Base-by-base conservation (phyloP, 2,113 vertebrate genomes). In the Telmatochromis brachygnathus region DNA sequence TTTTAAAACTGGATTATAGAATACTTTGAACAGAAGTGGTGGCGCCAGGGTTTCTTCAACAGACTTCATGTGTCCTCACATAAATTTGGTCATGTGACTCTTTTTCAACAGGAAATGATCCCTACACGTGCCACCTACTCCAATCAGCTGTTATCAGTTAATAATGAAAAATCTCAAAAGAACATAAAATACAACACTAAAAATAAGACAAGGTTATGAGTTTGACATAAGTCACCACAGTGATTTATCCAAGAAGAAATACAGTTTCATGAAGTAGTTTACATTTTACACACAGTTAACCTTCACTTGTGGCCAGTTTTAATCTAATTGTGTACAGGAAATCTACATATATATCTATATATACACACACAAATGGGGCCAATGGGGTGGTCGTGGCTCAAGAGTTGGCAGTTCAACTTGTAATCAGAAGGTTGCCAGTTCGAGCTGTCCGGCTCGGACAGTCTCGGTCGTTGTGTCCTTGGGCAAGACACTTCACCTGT, bases 371-470 rank as follows among this genome's bases (percentile, higher is more conserved):
- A 58, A 17, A 58, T 58, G 1, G 54, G 54, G 54, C 12, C 54
- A 55, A 26, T 14, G 21, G 21, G 54, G 12, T 55, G 54, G 54
- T 55, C 11, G 0, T 23, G 21, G 53, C 11, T 55, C 53, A 23
- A 55, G 53, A 55, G 53, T 13, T 55, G 53, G 6, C 21, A 55
- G 53, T 55, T 55, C 53, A 1, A 1, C 21, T 23, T 23, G 4
- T 55, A 55, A 55, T 55, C n/a, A 55, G 53, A 55, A 55, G 21
- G 21, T 55, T 55, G 6, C 53, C 53, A 5, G 21, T 26, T 55
- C 2, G 11, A 26, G 53, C 53, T 4, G 26, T 4, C 19, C 6
- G 2, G 1, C 53, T 55, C 0, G 1, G 54, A 55, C 11, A 7
- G 54, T 55, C 54, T 55, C 2, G 4, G 54, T 26, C 11, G 2